These are phyloP conservation scores for Distichodus sexfasciatus DNA, from an alignment of 2,797 vertebrate genomes.

Conservation along the genomic window DNA sequence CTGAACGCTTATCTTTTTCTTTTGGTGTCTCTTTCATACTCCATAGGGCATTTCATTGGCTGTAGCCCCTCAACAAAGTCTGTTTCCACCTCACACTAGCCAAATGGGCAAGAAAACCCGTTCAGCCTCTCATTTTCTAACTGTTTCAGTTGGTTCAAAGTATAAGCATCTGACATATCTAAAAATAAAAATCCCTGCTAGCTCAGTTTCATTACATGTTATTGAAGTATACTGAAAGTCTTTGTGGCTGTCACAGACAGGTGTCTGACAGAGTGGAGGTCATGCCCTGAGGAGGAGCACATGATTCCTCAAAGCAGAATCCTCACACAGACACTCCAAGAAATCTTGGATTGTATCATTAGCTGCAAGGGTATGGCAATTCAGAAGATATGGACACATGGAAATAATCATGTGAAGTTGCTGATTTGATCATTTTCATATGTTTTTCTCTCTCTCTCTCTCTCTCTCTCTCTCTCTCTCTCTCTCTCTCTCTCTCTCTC, in stretches of 20 bases:
- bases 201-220: too few relatives aligned
- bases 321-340: conserved; percentile 81
- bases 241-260: conserved; percentile 41
- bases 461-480: background rate
- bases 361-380: conserved; percentile 73
- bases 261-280: conserved; percentile 21
- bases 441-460: background rate
- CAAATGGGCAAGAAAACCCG: conserved; percentile 71
- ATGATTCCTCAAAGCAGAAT: conserved; percentile 17
- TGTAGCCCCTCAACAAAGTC: conserved; percentile 22
- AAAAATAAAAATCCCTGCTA: too few relatives aligned
- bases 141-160: background rate
- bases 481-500: conserved; percentile 3
- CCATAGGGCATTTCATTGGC: conserved; percentile 22
- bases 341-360: conserved; percentile 81
- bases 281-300: conserved; percentile 24
- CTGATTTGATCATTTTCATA: too few relatives aligned
- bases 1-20: background rate
- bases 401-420: too few relatives aligned
- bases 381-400: background rate
- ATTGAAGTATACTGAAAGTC: background rate
- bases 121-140: conserved; percentile 51
- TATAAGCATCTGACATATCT: background rate
- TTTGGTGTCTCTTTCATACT: conserved; percentile 20
- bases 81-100: too few relatives aligned